These are phyloP conservation scores for Listronotus oregonensis DNA, from an alignment of 1,140 invertebrate genomes.

Conservation along the genomic window DNA sequence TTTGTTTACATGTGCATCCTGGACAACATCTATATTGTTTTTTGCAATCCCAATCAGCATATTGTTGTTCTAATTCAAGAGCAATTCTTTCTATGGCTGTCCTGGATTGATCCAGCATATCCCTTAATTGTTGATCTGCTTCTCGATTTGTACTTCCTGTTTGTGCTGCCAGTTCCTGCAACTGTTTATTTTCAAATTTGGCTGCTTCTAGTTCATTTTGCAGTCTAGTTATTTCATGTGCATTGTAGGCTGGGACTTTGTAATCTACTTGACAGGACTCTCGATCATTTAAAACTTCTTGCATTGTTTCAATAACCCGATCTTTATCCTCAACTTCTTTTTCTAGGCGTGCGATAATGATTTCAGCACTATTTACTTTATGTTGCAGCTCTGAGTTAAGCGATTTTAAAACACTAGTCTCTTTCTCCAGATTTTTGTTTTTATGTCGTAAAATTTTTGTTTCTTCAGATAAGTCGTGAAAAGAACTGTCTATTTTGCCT, in stretches of 20 bases:
- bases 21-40: slow-evolving; percentile 27
- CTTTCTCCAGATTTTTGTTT: slow-evolving; percentile 23
- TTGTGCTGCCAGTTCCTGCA: slow-evolving; percentile 15
- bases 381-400: slow-evolving; percentile 5
- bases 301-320: slow-evolving; percentile 23
- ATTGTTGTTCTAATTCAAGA: slow-evolving; percentile 35
- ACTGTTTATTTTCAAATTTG: slow-evolving; percentile 29
- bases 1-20: slow-evolving; percentile 24
- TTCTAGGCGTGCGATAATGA: slow-evolving; percentile 6
- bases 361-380: not conserved
- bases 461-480: slow-evolving; percentile 33
- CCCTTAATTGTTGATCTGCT: slow-evolving; percentile 38
- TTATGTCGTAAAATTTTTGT: not conserved
- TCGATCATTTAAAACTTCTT: slow-evolving; percentile 35
- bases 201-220: slow-evolving; percentile 28
- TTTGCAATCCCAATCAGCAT: slow-evolving; percentile 34
- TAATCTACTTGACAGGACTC: slow-evolving; percentile 3
- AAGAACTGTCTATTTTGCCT: slow-evolving; percentile 47
- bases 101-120: slow-evolving; percentile 45
- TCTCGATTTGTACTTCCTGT: not conserved
- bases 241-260: not conserved
- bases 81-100: slow-evolving; percentile 39
- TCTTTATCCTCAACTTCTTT: slow-evolving; percentile 24
- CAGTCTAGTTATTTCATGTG: slow-evolving; percentile 12
- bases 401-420: not conserved